Conservation (phyloP, 2,888 invertebrate genomes). For the Atrina japonica region DNA sequence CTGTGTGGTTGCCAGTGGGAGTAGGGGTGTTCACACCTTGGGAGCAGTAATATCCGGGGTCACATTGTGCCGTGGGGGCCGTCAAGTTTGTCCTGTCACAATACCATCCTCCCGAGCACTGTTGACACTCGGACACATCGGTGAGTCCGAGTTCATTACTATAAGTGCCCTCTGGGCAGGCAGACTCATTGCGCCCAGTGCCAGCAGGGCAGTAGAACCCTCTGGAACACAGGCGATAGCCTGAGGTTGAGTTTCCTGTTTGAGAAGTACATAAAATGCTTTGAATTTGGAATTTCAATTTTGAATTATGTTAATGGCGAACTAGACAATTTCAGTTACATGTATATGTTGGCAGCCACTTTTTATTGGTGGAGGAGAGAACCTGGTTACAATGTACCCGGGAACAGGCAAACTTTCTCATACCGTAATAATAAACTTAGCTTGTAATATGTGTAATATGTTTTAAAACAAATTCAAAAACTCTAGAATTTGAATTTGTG, state of each 20-base stretch:
- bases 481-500: too few species aligned
- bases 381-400: too few species aligned
- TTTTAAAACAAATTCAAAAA: too few species aligned
- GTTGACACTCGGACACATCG: constrained; percentile 61
- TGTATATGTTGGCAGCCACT: too few species aligned
- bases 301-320: too few species aligned
- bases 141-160: constrained; percentile 73
- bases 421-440: too few species aligned
- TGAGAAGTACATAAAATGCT: too few species aligned
- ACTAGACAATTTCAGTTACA: too few species aligned
- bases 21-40: constrained; percentile 72
- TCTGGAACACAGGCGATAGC: constrained; percentile 72
- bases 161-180: constrained; percentile 76
- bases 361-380: too few species aligned
- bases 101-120: constrained; percentile 71
- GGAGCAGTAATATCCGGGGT: constrained; percentile 76
- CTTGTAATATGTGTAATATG: too few species aligned
- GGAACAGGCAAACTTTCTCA: too few species aligned
- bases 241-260: constrained; percentile 74
- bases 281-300: too few species aligned
- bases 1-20: constrained; percentile 75
- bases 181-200: constrained; percentile 76
- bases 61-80: constrained; percentile 69
- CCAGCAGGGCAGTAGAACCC: constrained; percentile 77
- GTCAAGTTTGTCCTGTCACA: constrained; percentile 75